A percentile compares a stretch with the other conserved stretches of the same genome.
Conservation (phyloP, 37 sponge, comb jelly and placozoan species). For the Aplysina aerophoba region DNA sequence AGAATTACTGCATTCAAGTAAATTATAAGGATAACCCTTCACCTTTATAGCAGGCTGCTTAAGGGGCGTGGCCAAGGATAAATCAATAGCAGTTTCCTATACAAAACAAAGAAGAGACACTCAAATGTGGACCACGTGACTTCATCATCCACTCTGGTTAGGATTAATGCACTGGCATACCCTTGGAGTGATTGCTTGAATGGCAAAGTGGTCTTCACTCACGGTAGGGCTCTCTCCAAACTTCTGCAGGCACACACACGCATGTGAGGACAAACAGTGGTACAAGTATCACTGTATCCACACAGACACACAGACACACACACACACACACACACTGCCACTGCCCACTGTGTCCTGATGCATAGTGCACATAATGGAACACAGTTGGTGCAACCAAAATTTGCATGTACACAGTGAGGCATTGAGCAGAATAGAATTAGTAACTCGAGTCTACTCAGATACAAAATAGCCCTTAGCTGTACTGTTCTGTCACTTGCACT, state of each 20-base stretch:
- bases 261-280: neutral
- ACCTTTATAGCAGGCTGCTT: neutral
- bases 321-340: slow-evolving; percentile 25
- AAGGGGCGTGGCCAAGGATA: slow-evolving; percentile 7
- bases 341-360: too few species aligned
- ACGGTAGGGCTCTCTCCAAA: slow-evolving; percentile 7
- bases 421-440: too few species aligned
- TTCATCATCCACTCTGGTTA: neutral
- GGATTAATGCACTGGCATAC: neutral
- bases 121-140: neutral
- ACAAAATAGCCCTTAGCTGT: too few species aligned
- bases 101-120: neutral
- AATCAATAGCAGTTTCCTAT: neutral
- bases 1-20: neutral
- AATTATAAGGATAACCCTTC: slow-evolving; percentile 24
- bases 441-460: too few species aligned
- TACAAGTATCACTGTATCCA: neutral
- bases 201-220: neutral
- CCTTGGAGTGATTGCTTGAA: neutral
- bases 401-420: too few species aligned
- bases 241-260: neutral
- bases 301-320: slow-evolving; percentile 26
- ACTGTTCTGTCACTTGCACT: too few species aligned
- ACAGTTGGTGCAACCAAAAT: too few species aligned
- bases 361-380: too few species aligned